Base-by-base conservation (phyloP, 2,888 invertebrate genomes). In the Sesia apiformis region DNA sequence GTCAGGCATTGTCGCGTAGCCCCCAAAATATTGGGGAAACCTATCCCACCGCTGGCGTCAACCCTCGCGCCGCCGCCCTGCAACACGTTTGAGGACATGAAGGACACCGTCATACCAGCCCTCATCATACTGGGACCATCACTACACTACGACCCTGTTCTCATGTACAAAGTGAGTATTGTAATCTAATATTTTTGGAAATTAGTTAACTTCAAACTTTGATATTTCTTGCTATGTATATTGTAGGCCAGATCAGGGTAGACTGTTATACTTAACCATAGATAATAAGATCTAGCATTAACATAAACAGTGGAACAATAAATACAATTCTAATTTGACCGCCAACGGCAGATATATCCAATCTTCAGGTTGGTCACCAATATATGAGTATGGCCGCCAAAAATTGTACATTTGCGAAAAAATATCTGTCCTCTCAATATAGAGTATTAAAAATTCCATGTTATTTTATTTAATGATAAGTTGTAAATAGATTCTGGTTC, bases 41-140 rank as follows among this genome's bases (percentile, higher is more conserved):
- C 92, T 5, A 64, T 90, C 57, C 74, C 90, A 64, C 69, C 79
- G 0, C 78, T 92, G 49, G 84, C 87, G 57, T 93, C 92, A 59
- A 83, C 82, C 3, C 69, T 93, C 8, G 92, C 93, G n/a, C 94
- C 94, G 1, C 83, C 91, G 58, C 91, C 91, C 56, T 94, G 94
- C n/a, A 85, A 90, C 53, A 92, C 91, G 3, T 94, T 95, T 66
- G 84, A 92, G 41, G 95, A 96, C 55, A 87, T 98, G 62, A 92
- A 93, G 54, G 91, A 94, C 39, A 87, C 92, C 42, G 94, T 96
- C 5, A 93, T 98, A 73, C 97, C 98, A 3, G 97, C 98, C 91
- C 88, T 98, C 23, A 89, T 93, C 58, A 91, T 94, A 6, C 90
- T 99, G 52, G 99, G 99, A 3, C 95, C 98, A 0, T 94, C 97